Conservation (phyloP, 2,888 invertebrate genomes). For the Lagria hirta region DNA sequence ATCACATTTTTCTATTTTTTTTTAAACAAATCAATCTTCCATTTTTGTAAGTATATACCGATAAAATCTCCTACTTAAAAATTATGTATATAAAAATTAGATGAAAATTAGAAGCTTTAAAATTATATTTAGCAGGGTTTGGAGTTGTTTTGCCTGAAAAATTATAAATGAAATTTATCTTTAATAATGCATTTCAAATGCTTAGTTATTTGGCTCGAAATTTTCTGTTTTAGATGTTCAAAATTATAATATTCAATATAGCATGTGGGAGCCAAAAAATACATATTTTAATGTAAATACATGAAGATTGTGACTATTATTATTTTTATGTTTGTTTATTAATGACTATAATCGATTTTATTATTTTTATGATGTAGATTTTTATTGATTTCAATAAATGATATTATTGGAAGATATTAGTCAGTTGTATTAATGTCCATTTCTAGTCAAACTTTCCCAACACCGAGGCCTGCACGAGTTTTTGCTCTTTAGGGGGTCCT, state of each 20-base stretch:
- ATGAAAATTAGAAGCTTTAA: conserved; percentile 40
- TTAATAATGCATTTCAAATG: conserved; percentile 34
- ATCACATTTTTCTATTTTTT: conserved; percentile 29
- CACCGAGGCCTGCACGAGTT: too few species aligned
- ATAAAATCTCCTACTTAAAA: conserved; percentile 25
- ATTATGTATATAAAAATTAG: conserved; percentile 39
- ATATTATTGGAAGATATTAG: conserved; percentile 27
- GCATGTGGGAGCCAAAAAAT: conserved; percentile 27
- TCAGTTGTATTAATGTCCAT: too few species aligned
- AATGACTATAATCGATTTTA: conserved; percentile 7
- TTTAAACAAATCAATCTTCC: conserved; percentile 35
- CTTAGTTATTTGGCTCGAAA: conserved; percentile 36
- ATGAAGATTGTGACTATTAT: conserved; percentile 10
- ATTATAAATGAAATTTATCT: conserved; percentile 18
- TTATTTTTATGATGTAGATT: conserved; percentile 29
- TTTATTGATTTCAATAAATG: conserved; percentile 26
- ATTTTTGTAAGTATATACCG: conserved; percentile 34
- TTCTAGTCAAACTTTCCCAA: too few species aligned
- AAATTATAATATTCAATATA: conserved; percentile 15
- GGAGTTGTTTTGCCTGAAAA: conserved; percentile 31
- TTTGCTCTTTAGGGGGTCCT: too few species aligned
- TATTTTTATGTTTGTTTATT: too few species aligned
- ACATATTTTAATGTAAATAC: conserved; percentile 28
- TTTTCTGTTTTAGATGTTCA: conserved; percentile 24
- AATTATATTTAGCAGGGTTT: conserved; percentile 42